Conservation (phyloP, 2,888 invertebrate species). For the Trileptium ribeirensis region DNA sequence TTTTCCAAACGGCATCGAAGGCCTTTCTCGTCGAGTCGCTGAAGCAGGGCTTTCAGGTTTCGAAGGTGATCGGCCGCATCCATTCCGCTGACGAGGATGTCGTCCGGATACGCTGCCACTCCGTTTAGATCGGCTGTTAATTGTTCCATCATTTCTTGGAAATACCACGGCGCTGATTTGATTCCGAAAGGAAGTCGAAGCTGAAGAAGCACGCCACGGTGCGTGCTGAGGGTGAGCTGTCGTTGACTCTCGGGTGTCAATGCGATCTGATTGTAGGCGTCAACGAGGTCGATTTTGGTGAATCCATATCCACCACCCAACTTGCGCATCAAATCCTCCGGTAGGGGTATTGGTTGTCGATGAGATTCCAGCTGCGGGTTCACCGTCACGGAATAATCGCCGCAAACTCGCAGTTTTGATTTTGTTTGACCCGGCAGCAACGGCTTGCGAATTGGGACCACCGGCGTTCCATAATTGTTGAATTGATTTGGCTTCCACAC, state of each 20-base stretch:
- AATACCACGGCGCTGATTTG: not conserved
- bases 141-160: conserved; percentile 37
- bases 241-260: not conserved
- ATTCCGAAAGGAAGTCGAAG: not conserved
- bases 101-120: conserved; percentile 36
- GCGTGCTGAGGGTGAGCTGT: not conserved
- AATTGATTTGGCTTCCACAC: too few relatives aligned
- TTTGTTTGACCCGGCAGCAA: too few relatives aligned
- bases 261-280: too few relatives aligned
- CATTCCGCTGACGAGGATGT: conserved; percentile 34
- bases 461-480: too few relatives aligned
- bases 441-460: too few relatives aligned
- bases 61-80: conserved; percentile 31
- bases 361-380: too few relatives aligned
- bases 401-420: too few relatives aligned
- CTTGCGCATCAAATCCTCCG: too few relatives aligned
- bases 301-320: too few relatives aligned
- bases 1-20: conserved; percentile 37
- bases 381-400: too few relatives aligned
- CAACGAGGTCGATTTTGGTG: too few relatives aligned
- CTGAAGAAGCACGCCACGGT: not conserved
- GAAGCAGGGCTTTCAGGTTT: conserved; percentile 31
- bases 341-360: too few relatives aligned
- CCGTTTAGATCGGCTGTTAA: conserved; percentile 36
- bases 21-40: conserved; percentile 31